phyloP scores from a whole-genome alignment of 2,113 vertebrate genomes.

The Notothenia rossii region DNA sequence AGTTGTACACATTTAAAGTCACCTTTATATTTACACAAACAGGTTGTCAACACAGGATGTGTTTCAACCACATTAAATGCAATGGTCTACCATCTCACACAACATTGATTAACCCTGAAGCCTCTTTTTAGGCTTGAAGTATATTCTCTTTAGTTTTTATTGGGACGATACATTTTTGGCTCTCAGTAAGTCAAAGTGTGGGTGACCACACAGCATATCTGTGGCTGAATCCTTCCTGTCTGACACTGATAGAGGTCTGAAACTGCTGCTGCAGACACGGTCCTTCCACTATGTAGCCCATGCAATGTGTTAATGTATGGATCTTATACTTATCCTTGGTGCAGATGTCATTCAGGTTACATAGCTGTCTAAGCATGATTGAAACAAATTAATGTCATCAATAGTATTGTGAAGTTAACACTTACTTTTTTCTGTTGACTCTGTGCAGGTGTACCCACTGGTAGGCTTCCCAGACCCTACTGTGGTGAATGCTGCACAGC shows the following conservation, averaged over 20 bases:
- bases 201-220: not conserved
- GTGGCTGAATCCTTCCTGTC: conserved; percentile 1
- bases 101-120: not conserved
- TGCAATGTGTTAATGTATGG: no score
- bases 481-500: conserved; percentile 78
- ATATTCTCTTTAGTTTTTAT: not conserved
- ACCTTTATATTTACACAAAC: not conserved
- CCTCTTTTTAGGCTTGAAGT: not conserved
- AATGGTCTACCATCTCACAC: not conserved
- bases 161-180: not conserved
- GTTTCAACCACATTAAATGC: not conserved
- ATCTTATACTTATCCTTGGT: not conserved
- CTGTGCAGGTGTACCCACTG: conserved; percentile 81
- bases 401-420: not conserved
- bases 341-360: not conserved
- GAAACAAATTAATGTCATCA: not conserved
- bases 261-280: not conserved
- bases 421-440: not conserved
- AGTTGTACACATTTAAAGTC: not conserved
- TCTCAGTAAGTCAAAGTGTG: not conserved
- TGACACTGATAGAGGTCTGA: not conserved
- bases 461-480: conserved; percentile 79
- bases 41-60: not conserved
- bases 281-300: not conserved
- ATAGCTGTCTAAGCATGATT: not conserved